Conservation (phyloP, 2,113 vertebrate species). For the Clarias gariepinus region DNA sequence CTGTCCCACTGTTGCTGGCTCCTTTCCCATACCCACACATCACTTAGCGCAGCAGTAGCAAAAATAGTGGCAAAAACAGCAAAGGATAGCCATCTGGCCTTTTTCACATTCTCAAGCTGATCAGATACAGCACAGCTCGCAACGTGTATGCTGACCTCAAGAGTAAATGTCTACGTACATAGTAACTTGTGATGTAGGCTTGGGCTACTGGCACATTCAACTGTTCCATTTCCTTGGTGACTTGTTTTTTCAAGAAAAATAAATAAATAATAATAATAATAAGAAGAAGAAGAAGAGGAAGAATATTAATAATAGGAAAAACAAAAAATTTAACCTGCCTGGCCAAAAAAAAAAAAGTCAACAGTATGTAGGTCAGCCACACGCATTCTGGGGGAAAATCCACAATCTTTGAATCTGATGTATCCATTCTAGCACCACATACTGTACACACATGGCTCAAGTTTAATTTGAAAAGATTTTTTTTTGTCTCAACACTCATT, state of each 20-base stretch:
- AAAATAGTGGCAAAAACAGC: neutral
- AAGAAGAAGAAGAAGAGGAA: too few relatives aligned
- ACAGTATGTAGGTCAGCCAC: too few relatives aligned
- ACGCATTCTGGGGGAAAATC: too few relatives aligned
- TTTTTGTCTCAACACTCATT: too few relatives aligned
- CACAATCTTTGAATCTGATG: neutral
- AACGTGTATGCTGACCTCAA: neutral
- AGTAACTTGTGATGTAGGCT: neutral
- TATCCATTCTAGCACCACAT: neutral
- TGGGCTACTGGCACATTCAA: neutral
- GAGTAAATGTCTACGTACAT: neutral
- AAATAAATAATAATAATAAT: too few relatives aligned
- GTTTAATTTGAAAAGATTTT: neutral
- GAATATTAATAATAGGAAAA: too few relatives aligned
- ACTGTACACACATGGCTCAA: neutral
- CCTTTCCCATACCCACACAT: neutral
- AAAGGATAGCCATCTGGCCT: constrained; percentile 10
- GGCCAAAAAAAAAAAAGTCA: too few relatives aligned
- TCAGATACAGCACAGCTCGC: neutral
- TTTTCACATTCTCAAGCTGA: neutral
- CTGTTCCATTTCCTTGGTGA: neutral
- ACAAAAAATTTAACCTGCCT: too few relatives aligned
- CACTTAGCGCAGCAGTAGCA: neutral
- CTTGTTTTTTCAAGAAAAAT: neutral
- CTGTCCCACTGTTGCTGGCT: neutral